Evolutionary conservation across 2,888 invertebrate genomes (phyloP), one percentile per base, ranked within the genome.

Genomic region (Euplexia lucipara): DNA sequence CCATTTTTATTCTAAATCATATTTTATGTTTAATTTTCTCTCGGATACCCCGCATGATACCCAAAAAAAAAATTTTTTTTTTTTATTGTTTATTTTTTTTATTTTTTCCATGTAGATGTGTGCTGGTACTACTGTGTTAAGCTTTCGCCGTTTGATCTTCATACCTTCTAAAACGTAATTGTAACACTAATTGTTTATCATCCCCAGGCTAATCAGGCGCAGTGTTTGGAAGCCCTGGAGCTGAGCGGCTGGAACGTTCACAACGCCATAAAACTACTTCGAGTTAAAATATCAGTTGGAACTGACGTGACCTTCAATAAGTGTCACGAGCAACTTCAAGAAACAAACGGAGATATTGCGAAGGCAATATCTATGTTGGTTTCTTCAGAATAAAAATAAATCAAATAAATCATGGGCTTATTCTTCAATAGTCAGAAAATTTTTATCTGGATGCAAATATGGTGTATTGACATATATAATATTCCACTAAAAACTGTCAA

Each of bases 201-300:
- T 37, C 30, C 60, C 1, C 85, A 97, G 97, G 96, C 96, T 51
- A 95, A 96, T 0, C 96, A 97, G 0, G 97, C 97, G 75, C 97
- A 97, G 70, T 99, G 98, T 83, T 93, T 98, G 5, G 96, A 96
- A 71, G 98, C 98, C 0, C 90, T 99, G 44, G 98, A 98, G 85
- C 96, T 97, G 69, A 97, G 98, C 58, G 96, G 97, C 71, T 99
- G 99, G 98, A 97, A 98, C 86, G 97, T 99, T 0, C 97, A 98
- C 85, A 97, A 97, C 54, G 98, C 98, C 14, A 98, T 99, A 75
- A 99, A 99, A 88, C 92, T 98, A 70, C 95, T 97, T 22, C 96
- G 97, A 54, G 95, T 98, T 84, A 88, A 87, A 60, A 75, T 90
- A 3, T 80, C 90, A 0, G 86, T 86, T 0, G 87, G 82, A 9